Evolutionary conservation across 2,113 vertebrate species (phyloP).

Genomic region (Colinus virginianus): DNA sequence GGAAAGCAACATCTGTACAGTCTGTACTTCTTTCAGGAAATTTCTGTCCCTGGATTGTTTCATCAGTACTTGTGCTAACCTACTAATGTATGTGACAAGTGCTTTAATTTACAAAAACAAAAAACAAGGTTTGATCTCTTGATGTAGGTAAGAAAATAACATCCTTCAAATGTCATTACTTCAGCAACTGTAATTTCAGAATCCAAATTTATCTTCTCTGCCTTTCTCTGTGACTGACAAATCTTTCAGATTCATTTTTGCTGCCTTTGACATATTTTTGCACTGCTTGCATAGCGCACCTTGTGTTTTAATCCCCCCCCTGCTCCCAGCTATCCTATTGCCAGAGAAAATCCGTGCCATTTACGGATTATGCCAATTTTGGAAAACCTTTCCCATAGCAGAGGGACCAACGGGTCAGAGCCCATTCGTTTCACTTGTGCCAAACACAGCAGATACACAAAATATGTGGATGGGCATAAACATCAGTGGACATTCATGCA

Average conservation of each 20-base stretch:
- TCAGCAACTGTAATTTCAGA: neutral
- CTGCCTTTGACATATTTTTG: neutral
- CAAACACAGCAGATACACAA: neutral
- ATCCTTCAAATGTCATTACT: neutral
- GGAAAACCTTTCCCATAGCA: neutral
- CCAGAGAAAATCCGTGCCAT: neutral
- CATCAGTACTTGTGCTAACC: neutral
- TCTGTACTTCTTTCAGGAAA: neutral
- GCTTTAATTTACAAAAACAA: neutral
- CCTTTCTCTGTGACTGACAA: neutral
- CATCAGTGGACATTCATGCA: neutral
- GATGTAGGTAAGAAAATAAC: neutral
- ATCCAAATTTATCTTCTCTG: neutral
- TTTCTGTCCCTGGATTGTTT: neutral
- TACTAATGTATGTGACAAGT: neutral
- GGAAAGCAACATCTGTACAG: neutral
- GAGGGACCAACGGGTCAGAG: neutral
- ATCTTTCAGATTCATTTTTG: neutral
- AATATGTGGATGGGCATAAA: neutral
- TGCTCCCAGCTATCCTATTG: neutral
- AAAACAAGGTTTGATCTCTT: neutral
- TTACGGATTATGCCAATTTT: neutral
- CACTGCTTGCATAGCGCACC: neutral
- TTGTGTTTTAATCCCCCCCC: neutral
- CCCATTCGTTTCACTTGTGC: neutral